Conservation (phyloP, 64 coral and sea anemone genomes). For the Montipora capricornis region DNA sequence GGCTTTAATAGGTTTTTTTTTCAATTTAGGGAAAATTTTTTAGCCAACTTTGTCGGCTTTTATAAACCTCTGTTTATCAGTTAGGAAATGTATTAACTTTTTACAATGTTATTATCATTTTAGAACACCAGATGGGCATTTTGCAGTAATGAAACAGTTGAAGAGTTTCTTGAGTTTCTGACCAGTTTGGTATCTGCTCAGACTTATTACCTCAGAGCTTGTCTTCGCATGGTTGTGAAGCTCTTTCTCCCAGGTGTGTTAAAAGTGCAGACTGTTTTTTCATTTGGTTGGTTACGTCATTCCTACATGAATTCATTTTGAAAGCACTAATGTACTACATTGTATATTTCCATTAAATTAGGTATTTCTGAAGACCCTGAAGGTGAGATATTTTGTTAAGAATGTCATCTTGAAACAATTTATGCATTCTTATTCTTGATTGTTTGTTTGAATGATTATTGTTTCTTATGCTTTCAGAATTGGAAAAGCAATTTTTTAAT, state of each 20-base stretch:
- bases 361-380: slow-evolving; percentile 35
- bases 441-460: not conserved
- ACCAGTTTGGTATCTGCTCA: slow-evolving; percentile 89
- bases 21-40: no score
- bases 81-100: no score
- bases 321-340: not conserved
- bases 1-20: no score
- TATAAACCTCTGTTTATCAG: no score
- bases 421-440: not conserved
- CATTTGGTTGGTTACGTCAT: no score
- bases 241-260: slow-evolving; percentile 77
- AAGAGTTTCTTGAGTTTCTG: slow-evolving; percentile 93
- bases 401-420: not conserved
- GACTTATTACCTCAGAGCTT: slow-evolving; percentile 91
- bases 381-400: slow-evolving; percentile 23
- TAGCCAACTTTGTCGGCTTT: no score
- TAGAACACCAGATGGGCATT: slow-evolving; percentile 82
- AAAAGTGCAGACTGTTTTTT: not conserved
- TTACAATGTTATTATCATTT: not conserved
- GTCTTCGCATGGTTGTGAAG: slow-evolving; percentile 88
- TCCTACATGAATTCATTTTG: not conserved
- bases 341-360: not conserved
- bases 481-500: slow-evolving; percentile 71
- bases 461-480: slow-evolving; percentile 49
- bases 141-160: slow-evolving; percentile 72